Percentiles rank a stretch among this genome's conserved stretches.
phyloP scores from a whole-genome alignment of 2,113 vertebrate species.

The Sterna hirundo region DNA sequence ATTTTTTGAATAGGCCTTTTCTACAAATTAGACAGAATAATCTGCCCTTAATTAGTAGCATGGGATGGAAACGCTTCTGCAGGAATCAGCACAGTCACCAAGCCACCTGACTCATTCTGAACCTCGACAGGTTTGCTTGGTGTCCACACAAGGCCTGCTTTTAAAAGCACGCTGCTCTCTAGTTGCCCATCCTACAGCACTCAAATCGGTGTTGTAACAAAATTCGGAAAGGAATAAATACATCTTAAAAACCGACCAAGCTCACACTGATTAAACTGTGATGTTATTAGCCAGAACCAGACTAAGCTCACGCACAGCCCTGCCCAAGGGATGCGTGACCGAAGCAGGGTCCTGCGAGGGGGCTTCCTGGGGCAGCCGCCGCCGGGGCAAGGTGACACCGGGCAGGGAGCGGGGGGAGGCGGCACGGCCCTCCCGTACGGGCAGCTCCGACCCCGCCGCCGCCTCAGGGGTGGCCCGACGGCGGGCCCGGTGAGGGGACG shows the following conservation, averaged over 20 bases:
- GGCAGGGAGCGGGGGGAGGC: not conserved
- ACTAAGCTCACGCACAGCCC: fast-evolving
- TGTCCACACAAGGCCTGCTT: not conserved
- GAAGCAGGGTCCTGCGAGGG: not conserved
- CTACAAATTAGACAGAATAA: not conserved
- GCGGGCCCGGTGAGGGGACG: not conserved
- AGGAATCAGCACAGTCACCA: not conserved
- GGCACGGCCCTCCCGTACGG: not conserved
- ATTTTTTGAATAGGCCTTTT: not conserved
- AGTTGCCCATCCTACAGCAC: not conserved
- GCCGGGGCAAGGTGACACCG: fast-evolving
- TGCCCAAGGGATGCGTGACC: fast-evolving
- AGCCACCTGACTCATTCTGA: not conserved
- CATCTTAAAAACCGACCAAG: no score
- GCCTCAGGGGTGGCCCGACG: not conserved
- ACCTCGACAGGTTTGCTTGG: not conserved
- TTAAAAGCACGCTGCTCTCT: no score
- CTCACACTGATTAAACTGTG: fast-evolving
- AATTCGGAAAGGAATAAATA: not conserved
- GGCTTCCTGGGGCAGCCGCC: fast-evolving
- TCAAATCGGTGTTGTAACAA: not conserved
- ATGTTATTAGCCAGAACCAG: fast-evolving
- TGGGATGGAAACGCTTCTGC: not conserved
- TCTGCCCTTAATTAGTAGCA: not conserved
- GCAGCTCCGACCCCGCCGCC: not conserved